A percentile compares a stretch with the other conserved stretches of the same genome.
phyloP scores from a whole-genome alignment of 2,113 vertebrate species.

The Nerophis ophidion region DNA sequence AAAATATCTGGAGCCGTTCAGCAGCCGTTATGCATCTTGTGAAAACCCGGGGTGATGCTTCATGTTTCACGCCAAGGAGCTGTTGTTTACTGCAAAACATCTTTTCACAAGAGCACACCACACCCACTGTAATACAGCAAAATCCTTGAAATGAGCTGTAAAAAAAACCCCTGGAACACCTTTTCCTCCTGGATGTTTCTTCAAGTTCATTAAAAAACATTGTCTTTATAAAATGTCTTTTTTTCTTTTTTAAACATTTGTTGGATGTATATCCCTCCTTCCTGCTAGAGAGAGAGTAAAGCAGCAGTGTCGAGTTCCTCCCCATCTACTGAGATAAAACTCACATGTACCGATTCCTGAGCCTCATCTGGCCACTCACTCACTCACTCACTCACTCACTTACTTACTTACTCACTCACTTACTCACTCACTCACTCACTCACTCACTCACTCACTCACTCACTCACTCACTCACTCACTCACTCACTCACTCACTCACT shows the following conservation, averaged over 20 bases:
- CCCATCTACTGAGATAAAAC: slow-evolving; percentile 12
- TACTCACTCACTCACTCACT: too few species aligned
- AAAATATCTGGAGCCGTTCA: too few species aligned
- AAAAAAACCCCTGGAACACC: slow-evolving; percentile 11
- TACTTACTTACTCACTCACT: too few species aligned
- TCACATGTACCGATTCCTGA: slow-evolving; percentile 28
- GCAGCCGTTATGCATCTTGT: too few species aligned
- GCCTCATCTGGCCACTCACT: slow-evolving; percentile 3
- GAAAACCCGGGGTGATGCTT: too few species aligned
- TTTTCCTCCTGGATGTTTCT: slow-evolving; percentile 8
- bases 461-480: background rate
- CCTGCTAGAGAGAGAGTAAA: too few species aligned
- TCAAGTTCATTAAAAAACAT: slow-evolving; percentile 52
- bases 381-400: too few species aligned
- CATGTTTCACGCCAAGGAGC: too few species aligned
- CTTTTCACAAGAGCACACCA: background rate
- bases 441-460: background rate
- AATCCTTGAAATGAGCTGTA: slow-evolving; percentile 3
- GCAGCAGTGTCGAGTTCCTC: background rate
- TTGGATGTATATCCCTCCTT: too few species aligned
- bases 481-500: background rate
- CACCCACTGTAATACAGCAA: slow-evolving; percentile 15
- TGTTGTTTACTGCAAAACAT: background rate
- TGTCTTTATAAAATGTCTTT: slow-evolving; percentile 40
- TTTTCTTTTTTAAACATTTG: background rate